Base-by-base conservation (phyloP, 2,888 invertebrate genomes). In the Scaptomyza flava region DNA sequence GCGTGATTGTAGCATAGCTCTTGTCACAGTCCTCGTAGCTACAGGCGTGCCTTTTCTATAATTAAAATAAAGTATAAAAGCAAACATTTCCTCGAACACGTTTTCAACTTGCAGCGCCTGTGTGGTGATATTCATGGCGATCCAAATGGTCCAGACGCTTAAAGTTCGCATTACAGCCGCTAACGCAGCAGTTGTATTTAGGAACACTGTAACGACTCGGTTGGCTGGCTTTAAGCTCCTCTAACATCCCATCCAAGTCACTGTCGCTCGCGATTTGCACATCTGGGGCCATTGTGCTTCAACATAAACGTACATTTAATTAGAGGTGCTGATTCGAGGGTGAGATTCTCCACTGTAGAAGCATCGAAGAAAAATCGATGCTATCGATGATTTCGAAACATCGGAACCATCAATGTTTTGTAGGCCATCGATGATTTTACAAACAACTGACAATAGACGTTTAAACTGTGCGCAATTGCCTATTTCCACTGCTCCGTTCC, bases 1-100 rank as follows among this genome's bases (percentile, higher is more conserved):
- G 95, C 9, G 93, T 93, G 61, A 93, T 92, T 76, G 93, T 94
- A 2, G 93, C 93, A 68, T 95, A 95, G 1, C 93, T 91, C 87
- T 95, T 95, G 5, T 83, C 80, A 77, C 95, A 95, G 38, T 93
- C 93, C n/a, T 93, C 91, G 79, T 93, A 92, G 12, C 90, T 84
- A 74, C 95, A 95, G 27, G 91, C 91, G 83, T 93, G 94, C 7
- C 94, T 93, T 91, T 93, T 94, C 95, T 92, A 41, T 8, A 31
- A 27, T 2, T 12, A 27, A 27, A 36, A 27, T 56, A 33, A 34
- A 6, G 36, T 20, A 12, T 23, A 1, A 9, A 5, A 9, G 2
- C 11, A 23, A 23, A 23, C 0, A 14, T 11, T 23, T 3, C 2
- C 2, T n/a, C 4, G 4, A 0, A 1, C 6, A 14, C 6, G 3